These are phyloP conservation scores for Propithecus deckenii DNA, from an alignment of 2,797 vertebrate genomes.

Conservation along the genomic window DNA sequence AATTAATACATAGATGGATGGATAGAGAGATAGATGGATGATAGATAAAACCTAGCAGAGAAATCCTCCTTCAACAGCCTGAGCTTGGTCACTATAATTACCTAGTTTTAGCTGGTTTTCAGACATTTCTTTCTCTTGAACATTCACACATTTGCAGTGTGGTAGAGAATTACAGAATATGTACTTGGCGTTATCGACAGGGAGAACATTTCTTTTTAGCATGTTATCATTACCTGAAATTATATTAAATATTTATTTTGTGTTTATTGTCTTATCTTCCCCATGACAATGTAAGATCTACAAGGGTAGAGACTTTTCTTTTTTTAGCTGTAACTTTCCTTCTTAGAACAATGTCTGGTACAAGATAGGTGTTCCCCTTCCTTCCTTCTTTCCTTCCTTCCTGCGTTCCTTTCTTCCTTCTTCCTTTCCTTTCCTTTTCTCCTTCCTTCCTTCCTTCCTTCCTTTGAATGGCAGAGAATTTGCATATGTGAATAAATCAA, in stretches of 20 bases:
- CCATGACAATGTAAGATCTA: background rate
- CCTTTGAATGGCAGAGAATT: background rate
- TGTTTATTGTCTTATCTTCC: background rate
- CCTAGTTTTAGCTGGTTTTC: background rate
- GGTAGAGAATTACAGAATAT: background rate
- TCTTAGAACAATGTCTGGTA: background rate
- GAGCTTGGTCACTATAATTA: background rate
- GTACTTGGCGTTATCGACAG: background rate
- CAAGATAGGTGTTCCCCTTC: background rate
- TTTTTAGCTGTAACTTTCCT: background rate
- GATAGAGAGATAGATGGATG: too few species aligned
- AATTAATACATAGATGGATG: background rate
- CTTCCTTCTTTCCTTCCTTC: too few species aligned
- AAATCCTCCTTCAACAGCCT: background rate
- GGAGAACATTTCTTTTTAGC: background rate
- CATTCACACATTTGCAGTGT: background rate
- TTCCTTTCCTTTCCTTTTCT: too few species aligned
- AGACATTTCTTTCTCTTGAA: background rate
- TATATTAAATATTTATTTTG: background rate
- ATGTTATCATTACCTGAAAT: background rate
- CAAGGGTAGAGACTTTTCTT: background rate
- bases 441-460: background rate
- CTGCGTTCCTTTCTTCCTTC: background rate
- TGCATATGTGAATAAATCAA: background rate
- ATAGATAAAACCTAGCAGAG: too few species aligned